phyloP scores from a whole-genome alignment of 2,888 invertebrate genomes.

The Torymus aiolomorphi region DNA sequence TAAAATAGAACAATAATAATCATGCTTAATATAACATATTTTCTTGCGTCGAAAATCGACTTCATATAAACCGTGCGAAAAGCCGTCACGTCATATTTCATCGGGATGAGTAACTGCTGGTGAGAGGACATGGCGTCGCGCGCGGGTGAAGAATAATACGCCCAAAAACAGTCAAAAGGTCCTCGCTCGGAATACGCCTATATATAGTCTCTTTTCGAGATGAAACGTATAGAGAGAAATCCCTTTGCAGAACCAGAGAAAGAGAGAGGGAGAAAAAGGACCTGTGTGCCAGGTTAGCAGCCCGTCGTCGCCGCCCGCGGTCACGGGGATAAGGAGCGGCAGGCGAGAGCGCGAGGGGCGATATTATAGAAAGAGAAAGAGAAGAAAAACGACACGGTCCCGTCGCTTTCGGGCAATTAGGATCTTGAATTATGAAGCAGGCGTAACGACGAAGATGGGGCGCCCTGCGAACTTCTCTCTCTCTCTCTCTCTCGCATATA shows the following conservation, averaged over 20 bases:
- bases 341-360: background rate
- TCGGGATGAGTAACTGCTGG: no score
- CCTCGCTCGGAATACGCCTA: background rate
- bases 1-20: no score
- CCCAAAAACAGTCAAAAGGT: conserved; percentile 24
- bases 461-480: no score
- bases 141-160: background rate
- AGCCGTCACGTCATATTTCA: no score
- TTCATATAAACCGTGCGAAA: no score
- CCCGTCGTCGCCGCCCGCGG: conserved; percentile 13
- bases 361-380: conserved; percentile 15
- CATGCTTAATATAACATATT: no score
- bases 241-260: background rate
- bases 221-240: conserved; percentile 14
- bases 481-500: no score
- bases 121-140: no score
- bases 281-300: conserved; percentile 18
- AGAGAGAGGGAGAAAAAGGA: background rate
- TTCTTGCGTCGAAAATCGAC: no score
- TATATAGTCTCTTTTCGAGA: conserved; percentile 17
- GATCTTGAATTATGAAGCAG: conserved; percentile 67
- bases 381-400: conserved; percentile 32
- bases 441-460: conserved; percentile 32
- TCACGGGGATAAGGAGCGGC: background rate
- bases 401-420: conserved; percentile 65